A percentile compares a stretch with the other conserved stretches of the same genome.
Conservation (phyloP, 2,888 invertebrate genomes). For the Tricholauxania praeusta region DNA sequence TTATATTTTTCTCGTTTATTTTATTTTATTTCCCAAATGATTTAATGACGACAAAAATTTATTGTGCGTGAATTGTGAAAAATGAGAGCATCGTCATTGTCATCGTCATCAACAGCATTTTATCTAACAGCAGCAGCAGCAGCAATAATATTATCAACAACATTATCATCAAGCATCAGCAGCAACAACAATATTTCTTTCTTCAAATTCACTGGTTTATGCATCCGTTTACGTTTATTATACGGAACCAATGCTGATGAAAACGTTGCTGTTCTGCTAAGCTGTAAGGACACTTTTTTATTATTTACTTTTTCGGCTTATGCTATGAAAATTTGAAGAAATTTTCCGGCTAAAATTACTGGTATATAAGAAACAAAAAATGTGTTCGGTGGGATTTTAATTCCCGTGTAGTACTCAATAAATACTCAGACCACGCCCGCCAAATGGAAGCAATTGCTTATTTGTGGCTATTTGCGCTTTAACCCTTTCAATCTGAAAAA, state of each 20-base stretch:
- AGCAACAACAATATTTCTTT: not conserved
- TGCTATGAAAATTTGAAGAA: no score
- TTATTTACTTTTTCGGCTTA: no score
- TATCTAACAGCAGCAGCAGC: not conserved
- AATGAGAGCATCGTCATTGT: conserved; percentile 32
- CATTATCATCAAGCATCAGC: conserved; percentile 1
- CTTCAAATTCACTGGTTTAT: not conserved
- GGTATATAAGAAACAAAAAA: no score
- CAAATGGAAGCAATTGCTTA: no score
- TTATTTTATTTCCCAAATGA: conserved; percentile 54
- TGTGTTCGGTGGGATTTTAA: no score
- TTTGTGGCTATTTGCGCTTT: no score
- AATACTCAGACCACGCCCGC: no score
- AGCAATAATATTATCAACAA: not conserved
- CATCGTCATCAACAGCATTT: not conserved
- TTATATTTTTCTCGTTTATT: not conserved
- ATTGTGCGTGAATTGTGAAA: conserved; percentile 61
- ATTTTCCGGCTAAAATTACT: no score
- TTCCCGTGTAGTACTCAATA: no score
- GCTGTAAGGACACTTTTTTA: no score
- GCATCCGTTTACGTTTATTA: not conserved
- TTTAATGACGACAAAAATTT: conserved; percentile 65
- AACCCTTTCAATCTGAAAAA: no score
- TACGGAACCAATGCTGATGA: not conserved
- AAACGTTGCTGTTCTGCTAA: not conserved